Percentiles rank a stretch among this genome's conserved stretches.
Evolutionary conservation across 2,888 invertebrate species (phyloP).

Genomic region (Leptopilina drosophilae): DNA sequence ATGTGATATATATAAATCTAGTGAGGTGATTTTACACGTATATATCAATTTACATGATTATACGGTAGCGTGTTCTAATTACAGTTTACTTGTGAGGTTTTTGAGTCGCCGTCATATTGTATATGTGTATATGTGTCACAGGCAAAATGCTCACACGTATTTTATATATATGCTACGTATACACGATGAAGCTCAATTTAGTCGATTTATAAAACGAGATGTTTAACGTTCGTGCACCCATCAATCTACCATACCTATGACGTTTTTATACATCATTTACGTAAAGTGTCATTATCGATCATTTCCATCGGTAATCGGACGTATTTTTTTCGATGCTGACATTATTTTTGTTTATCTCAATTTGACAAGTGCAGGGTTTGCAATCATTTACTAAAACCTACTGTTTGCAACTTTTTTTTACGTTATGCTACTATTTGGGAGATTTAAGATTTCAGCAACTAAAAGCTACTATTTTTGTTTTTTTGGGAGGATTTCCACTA

Average conservation of each 20-base stretch:
- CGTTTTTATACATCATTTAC: constrained; percentile 17
- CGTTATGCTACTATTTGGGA: too few relatives aligned
- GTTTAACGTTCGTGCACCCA: constrained; percentile 13
- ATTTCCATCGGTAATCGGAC: not conserved
- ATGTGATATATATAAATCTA: constrained; percentile 11
- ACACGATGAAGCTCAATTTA: constrained; percentile 33
- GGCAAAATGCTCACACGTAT: too few relatives aligned
- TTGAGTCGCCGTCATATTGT: constrained; percentile 44
- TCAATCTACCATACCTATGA: not conserved
- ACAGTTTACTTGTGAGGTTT: constrained; percentile 28
- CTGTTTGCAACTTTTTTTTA: too few relatives aligned
- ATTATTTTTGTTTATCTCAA: too few relatives aligned
- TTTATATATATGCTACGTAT: too few relatives aligned
- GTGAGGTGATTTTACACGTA: constrained; percentile 42
- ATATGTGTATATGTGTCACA: constrained; percentile 39
- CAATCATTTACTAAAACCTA: too few relatives aligned
- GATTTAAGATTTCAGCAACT: too few relatives aligned
- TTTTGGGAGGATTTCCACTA: too few relatives aligned
- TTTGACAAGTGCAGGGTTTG: too few relatives aligned
- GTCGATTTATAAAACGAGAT: constrained; percentile 40
- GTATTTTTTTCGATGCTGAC: not conserved
- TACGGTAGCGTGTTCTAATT: constrained; percentile 53
- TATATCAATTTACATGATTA: constrained; percentile 56
- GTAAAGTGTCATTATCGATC: constrained; percentile 6
- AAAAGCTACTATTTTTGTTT: too few relatives aligned